Percentiles rank a stretch among this genome's conserved stretches.
Conservation (phyloP, 2,113 vertebrate genomes). For the Podocnemis expansa region DNA sequence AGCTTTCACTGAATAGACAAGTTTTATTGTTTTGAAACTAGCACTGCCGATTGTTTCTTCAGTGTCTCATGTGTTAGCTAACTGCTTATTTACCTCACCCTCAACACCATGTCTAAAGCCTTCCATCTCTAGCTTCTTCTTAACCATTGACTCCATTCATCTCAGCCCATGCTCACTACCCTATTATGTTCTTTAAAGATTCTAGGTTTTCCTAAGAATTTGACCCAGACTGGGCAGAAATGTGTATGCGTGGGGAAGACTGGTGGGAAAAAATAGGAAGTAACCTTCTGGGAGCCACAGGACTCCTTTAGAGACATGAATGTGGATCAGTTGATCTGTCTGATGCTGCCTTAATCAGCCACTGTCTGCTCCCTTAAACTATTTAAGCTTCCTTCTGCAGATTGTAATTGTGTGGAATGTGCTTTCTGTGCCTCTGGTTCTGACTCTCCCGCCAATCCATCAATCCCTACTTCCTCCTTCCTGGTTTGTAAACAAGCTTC, state of each 20-base stretch:
- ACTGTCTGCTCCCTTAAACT: background rate
- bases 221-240: conserved; percentile 18
- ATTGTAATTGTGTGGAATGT: background rate
- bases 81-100: background rate
- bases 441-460: background rate
- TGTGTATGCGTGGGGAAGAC: background rate
- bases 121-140: background rate
- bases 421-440: background rate
- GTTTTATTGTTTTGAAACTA: conserved; percentile 4
- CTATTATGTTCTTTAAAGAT: background rate
- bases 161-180: background rate
- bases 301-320: background rate
- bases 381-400: background rate
- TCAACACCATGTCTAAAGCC: background rate
- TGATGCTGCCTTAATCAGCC: background rate
- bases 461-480: background rate
- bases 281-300: background rate
- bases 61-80: conserved; percentile 21
- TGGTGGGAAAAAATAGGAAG: background rate
- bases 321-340: background rate
- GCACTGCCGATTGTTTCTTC: background rate
- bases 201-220: background rate
- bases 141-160: conserved; percentile 53
- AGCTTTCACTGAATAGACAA: background rate
- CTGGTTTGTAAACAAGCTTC: background rate